Base-by-base conservation (phyloP, 53 echinoderm and acorn worm species). In the Patiria pectinifera region DNA sequence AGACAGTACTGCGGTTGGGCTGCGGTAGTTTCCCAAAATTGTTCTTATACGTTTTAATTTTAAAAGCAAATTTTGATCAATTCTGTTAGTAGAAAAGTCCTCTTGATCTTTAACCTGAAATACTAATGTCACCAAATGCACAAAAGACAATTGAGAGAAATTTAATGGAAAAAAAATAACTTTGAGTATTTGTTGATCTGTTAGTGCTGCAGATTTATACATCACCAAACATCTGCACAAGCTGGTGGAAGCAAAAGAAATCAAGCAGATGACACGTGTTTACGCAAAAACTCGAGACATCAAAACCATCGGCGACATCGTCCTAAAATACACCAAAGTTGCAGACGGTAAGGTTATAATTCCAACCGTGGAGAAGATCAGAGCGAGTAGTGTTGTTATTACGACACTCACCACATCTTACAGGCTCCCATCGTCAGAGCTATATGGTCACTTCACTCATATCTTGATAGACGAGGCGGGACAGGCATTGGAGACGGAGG, bases 391-490 rank as follows among this genome's bases (percentile, higher is more conserved):
- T 8, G 94, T 97, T 8, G 98, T 97, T 59, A 92, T 97, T 5
- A 92, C 95, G 1, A 97, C 98, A 11, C 83, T 96, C 61, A 75
- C 83, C 35, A 92, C 93, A 13, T 87, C 95, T 47, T 77, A 92
- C 47, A 83, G 85, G 45, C 92, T 97, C 69, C 84, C 83, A 4
- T 46, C 59, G 15, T 1, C 8, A 4, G 22, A 78, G 19, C 71
- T 96, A 45, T 35, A 81, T 7, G 97, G n/a, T n/a, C n/a, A n/a
- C n/a, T n/a, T n/a, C n/a, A n/a, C n/a, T n/a, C n/a, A n/a, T n/a
- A n/a, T n/a, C 71, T 82, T 97, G 76, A 95, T 97, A 47, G 98
- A 97, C 81, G 98, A 97, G 74, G 98, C 95, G 15, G 98, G 94
- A 10, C 96, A 96, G 88, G 94, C 94, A 25, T 85, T 93, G 47